Conservation (phyloP, 2,797 vertebrate species). For the Periophthalmus magnuspinnatus region DNA sequence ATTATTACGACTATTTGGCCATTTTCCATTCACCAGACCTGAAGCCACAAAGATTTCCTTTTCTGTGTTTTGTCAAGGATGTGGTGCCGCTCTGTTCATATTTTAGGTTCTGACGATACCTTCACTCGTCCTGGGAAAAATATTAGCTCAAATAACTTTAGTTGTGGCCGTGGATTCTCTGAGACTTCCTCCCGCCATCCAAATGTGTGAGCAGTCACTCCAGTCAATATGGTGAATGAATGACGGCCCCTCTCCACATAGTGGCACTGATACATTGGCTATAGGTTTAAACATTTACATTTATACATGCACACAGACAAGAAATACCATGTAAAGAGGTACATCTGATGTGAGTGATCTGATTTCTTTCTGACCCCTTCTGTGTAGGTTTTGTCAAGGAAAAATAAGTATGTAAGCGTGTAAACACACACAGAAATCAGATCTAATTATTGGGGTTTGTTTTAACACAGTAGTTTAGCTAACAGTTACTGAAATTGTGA, state of each 20-base stretch:
- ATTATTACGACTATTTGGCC: conserved; percentile 50
- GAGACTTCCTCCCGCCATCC: neutral
- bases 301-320: too few species aligned
- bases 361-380: too few species aligned
- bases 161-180: conserved; percentile 23
- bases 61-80: conserved; percentile 31
- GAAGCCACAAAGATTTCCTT: conserved; percentile 53
- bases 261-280: too few species aligned
- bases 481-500: too few species aligned
- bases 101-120: conserved; percentile 36
- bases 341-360: too few species aligned
- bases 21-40: conserved; percentile 43
- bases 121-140: conserved; percentile 40
- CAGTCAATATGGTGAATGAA: neutral
- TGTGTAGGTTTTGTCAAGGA: too few species aligned
- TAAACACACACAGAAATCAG: too few species aligned
- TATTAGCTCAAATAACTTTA: conserved; percentile 34
- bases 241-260: neutral
- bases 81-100: conserved; percentile 34
- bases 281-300: too few species aligned
- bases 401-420: too few species aligned
- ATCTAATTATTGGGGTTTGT: too few species aligned
- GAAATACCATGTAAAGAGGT: too few species aligned
- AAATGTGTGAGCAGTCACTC: neutral
- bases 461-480: too few species aligned